Base-by-base conservation (phyloP, 2,797 vertebrate species). In the Oreochromis mossambicus region DNA sequence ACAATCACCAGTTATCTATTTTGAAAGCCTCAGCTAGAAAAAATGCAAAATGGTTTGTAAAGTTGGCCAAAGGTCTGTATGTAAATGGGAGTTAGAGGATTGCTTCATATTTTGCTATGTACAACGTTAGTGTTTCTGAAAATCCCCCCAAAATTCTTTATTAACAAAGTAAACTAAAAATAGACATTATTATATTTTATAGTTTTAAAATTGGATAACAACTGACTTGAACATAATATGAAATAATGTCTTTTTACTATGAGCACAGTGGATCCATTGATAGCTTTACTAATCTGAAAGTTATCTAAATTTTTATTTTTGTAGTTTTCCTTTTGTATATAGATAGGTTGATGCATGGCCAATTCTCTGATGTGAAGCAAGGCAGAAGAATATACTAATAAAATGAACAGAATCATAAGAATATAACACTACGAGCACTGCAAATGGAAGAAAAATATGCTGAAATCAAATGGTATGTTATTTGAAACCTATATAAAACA, bases 221-320 rank as follows among this genome's bases (percentile, higher is more conserved):
- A 61, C 3, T 34, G 56, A 61, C 17, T 61, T 61, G 6, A 61
- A n/a, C 56, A 61, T 61, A 61, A 61, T 61, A 34, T 61, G 32
- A 61, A 61, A 61, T 61, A 61, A 61, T 3, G 56, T 34, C 0
- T 34, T 61, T 19, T 61, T 11, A 61, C 5, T 61, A 11, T 19
- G 56, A 9, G 0, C 15, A 61, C 56, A 61, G 56, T 61, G 0
- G 19, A 58, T 58, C 56, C 5, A 58, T 19, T 58, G 8, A 58
- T 58, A 32, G 56, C 56, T 11, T 58, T 58, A 58, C 56, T 32
- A 58, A 58, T 58, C 29, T 58, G 15, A 58, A 32, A 58, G 1
- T 32, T 58, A 19, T 0, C 55, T 58, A 34, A 19, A 61, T 61
- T 61, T 61, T 61, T 61, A 61, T 1, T 34, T 61, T 61, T 19